Conservation (phyloP, 2,888 invertebrate species). For the Linyphia triangularis region DNA sequence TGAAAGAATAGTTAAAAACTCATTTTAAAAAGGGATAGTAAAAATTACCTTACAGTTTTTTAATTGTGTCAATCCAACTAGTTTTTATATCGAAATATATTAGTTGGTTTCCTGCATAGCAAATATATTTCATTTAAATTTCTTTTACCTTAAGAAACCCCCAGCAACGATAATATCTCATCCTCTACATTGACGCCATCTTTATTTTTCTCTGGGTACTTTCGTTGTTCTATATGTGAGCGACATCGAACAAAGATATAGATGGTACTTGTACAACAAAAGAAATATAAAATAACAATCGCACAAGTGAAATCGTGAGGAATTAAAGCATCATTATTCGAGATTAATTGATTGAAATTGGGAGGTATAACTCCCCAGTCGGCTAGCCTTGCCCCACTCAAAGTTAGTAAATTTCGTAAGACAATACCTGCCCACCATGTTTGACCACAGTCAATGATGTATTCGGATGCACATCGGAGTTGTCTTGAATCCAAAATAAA, state of each 20-base stretch:
- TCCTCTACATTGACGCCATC: no score
- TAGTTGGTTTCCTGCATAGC: no score
- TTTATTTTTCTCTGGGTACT: neutral
- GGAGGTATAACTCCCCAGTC: constrained; percentile 43
- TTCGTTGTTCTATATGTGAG: constrained; percentile 2
- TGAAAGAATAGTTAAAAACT: no score
- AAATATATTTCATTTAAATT: no score
- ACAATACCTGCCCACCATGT: neutral
- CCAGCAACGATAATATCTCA: no score
- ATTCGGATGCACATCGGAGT: neutral
- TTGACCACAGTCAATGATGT: neutral
- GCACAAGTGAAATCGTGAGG: constrained; percentile 50
- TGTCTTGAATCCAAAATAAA: neutral
- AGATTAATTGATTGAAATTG: constrained; percentile 72
- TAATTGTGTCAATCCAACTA: no score
- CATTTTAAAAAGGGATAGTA: no score
- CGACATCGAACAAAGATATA: neutral
- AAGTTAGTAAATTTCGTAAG: neutral
- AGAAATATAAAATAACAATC: constrained; percentile 46
- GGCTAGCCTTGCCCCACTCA: neutral
- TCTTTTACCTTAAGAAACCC: no score
- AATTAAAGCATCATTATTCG: constrained; percentile 58
- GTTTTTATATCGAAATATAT: no score
- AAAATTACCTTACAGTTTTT: no score
- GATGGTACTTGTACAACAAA: neutral